phyloP scores from a whole-genome alignment of 2,113 vertebrate species.

The Phoenicopterus ruber region DNA sequence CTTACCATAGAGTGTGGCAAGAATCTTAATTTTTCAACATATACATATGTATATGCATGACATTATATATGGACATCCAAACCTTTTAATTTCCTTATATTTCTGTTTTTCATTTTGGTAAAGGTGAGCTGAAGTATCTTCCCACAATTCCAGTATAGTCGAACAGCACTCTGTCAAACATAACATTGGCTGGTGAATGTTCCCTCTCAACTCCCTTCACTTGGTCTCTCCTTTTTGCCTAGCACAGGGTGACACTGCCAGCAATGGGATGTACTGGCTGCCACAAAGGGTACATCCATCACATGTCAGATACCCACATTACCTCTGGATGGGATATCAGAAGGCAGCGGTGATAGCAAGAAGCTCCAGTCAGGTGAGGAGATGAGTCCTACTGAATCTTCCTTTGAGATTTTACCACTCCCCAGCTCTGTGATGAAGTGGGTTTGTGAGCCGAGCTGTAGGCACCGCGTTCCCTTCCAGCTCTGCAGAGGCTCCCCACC shows the following conservation, averaged over 20 bases:
- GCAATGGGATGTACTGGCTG: neutral
- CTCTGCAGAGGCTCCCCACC: neutral
- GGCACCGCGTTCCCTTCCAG: neutral
- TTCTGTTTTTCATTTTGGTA: neutral
- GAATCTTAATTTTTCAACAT: neutral
- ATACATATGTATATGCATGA: neutral
- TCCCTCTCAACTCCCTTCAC: neutral
- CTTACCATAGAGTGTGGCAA: neutral
- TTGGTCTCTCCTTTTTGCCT: neutral
- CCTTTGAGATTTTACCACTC: neutral
- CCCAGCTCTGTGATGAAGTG: neutral
- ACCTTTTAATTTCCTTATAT: neutral
- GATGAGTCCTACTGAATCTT: neutral
- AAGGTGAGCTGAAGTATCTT: neutral
- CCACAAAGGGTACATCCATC: neutral
- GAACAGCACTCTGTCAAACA: neutral
- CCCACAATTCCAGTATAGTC: neutral
- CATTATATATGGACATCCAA: neutral
- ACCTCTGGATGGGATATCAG: neutral
- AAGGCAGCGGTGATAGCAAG: neutral
- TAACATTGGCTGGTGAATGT: neutral
- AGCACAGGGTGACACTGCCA: neutral
- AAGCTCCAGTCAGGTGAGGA: neutral
- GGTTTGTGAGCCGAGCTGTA: neutral
- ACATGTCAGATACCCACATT: neutral